A percentile compares a stretch with the other conserved stretches of the same genome.
phyloP scores from a whole-genome alignment of 1,140 invertebrate genomes.

The Hyposmocoma kahamanoa region DNA sequence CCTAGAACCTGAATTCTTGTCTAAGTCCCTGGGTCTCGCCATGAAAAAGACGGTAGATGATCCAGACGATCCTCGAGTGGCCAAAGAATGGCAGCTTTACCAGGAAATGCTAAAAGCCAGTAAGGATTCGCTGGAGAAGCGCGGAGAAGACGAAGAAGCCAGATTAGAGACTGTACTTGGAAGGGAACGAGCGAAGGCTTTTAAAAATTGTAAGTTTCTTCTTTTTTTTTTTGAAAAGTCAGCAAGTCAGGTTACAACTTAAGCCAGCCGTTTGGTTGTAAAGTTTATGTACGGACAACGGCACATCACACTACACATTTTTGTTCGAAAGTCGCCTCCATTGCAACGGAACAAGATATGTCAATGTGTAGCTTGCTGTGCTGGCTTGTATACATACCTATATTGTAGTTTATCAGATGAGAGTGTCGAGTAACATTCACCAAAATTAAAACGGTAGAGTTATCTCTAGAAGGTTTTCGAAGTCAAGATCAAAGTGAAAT shows the following conservation, averaged over 20 bases:
- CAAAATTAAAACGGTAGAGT: no score
- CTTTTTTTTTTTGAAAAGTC: neutral
- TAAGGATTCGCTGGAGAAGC: conserved; percentile 18
- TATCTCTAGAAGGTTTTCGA: no score
- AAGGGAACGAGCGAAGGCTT: neutral
- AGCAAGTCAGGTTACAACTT: neutral
- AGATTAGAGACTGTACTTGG: neutral
- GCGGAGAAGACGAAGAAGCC: conserved; percentile 3
- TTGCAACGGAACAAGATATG: neutral
- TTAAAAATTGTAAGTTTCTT: conserved; percentile 14
- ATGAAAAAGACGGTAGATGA: conserved; percentile 16
- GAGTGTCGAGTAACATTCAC: no score
- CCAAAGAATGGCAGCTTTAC: conserved; percentile 30
- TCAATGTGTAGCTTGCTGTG: neutral
- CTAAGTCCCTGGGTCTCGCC: conserved; percentile 34
- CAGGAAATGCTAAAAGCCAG: conserved; percentile 40
- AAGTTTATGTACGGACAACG: neutral
- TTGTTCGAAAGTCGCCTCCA: neutral
- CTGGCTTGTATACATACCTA: neutral
- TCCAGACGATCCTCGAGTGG: conserved; percentile 23
- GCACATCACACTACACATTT: neutral
- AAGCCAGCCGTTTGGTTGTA: neutral
- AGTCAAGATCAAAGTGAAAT: no score
- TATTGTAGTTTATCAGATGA: no score
- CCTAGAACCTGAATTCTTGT: conserved; percentile 15